Base-by-base conservation (phyloP, 2,888 invertebrate genomes). In the Thalpophila matura region DNA sequence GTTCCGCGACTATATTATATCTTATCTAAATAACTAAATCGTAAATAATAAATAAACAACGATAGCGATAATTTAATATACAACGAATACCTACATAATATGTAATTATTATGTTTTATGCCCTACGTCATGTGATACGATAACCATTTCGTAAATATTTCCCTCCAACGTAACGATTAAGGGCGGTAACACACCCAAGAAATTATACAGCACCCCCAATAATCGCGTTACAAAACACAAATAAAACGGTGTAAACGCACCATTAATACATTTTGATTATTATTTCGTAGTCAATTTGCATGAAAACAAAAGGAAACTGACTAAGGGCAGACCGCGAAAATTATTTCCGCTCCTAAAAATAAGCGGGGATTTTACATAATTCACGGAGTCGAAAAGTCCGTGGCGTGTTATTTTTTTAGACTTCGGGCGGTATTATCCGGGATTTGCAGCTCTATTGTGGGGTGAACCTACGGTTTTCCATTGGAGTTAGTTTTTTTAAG, bases 291-390 rank as follows among this genome's bases (percentile, higher is more conserved):
- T 59, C 40, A 63, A 86, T 87, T 86, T 82, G 71, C 84, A 85
- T 86, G 73, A 82, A 82, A 83, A 87, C 82, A 85, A 86, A 80
- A 73, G 73, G 60, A 77, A 70, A 72, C 64, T 56, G 58, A 69
- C 59, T 63, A 69, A 61, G 75, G 74, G 73, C 56, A 64, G 62
- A 66, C 71, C 73, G 75, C 65, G 75, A 75, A 85, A 81, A 81
- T 79, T 74, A 75, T 79, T 73, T 77, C 64, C 51, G 61, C 59
- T 50, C 61, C 62, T 70, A 70, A 80, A 79, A 80, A 79, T 63
- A 75, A 77, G 61, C 80, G 53, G 51, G 67, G 79, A 63, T 69
- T 81, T 80, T 77, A 73, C 70, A 79, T 80, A 80, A 80, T 77
- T 79, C 74, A 73, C 71, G 63, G 65, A 76, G 74, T 74, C 65